phyloP scores from a whole-genome alignment of 2,888 invertebrate genomes.

The Mayetiola destructor region DNA sequence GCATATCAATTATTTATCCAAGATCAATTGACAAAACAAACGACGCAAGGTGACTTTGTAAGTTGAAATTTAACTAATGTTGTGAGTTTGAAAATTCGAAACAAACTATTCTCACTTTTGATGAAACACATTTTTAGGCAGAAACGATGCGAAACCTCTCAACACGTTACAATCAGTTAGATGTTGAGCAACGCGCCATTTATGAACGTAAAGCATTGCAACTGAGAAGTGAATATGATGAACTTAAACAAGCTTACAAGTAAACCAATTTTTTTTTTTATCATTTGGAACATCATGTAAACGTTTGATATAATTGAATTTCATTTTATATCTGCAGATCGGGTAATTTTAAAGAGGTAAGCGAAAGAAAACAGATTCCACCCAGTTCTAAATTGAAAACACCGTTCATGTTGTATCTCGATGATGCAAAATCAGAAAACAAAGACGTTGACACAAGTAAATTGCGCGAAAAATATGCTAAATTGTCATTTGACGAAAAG shows the following conservation, averaged over 20 bases:
- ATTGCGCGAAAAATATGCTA: background rate
- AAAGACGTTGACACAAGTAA: background rate
- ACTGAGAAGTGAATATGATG: background rate
- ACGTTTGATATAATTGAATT: background rate
- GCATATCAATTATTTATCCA: background rate
- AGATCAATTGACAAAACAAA: background rate
- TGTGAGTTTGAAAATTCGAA: background rate
- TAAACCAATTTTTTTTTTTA: background rate
- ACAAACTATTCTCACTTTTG: background rate
- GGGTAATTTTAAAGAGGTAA: background rate
- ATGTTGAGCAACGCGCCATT: background rate
- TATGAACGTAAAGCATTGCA: background rate
- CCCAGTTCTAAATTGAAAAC: background rate
- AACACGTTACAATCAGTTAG: background rate
- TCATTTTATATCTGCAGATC: background rate
- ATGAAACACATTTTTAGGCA: background rate
- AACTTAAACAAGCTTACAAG: background rate
- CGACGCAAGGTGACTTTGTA: background rate
- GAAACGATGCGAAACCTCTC: background rate
- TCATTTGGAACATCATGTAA: background rate
- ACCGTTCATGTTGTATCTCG: background rate
- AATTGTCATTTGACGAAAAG: background rate
- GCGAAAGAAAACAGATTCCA: background rate
- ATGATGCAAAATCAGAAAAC: background rate
- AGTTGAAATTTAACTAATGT: background rate